Evolutionary conservation across 2,113 vertebrate species (phyloP).

Genomic region (Oreochromis tanganicae): DNA sequence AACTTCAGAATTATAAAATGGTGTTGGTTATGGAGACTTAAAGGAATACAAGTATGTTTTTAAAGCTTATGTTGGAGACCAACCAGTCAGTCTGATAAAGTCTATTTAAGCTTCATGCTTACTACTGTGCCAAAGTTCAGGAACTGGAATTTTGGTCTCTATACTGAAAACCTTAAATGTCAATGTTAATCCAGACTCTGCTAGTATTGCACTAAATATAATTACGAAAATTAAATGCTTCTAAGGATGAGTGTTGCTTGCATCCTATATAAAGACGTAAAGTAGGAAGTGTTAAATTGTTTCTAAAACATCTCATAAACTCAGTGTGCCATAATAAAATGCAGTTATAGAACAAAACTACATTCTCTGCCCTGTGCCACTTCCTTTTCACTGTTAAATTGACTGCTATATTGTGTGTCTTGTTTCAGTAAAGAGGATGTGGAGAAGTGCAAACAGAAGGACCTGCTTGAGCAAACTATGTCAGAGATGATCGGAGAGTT

Average conservation of each 20-base stretch:
- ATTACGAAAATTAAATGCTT: neutral
- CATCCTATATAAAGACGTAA: neutral
- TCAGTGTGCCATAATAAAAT: neutral
- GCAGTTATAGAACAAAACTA: neutral
- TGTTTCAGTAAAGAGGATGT: conserved; percentile 92
- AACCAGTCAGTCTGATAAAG: neutral
- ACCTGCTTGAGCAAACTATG: conserved; percentile 98
- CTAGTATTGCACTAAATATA: accelerated
- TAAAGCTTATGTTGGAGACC: neutral
- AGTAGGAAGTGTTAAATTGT: neutral
- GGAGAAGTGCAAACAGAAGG: conserved; percentile 98
- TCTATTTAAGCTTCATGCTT: neutral
- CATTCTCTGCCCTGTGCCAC: neutral
- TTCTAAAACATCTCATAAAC: neutral
- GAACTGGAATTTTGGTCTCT: neutral
- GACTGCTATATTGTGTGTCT: neutral
- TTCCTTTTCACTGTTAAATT: neutral
- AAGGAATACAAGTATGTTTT: neutral
- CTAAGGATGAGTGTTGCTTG: neutral
- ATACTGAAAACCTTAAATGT: neutral
- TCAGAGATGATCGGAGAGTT: conserved; percentile 99
- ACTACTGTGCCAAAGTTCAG: neutral
- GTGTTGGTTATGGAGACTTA: neutral
- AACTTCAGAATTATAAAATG: neutral
- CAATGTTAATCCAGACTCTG: neutral